phyloP scores from a whole-genome alignment of 2,797 vertebrate genomes.

The Hypotaenidia okinawae region DNA sequence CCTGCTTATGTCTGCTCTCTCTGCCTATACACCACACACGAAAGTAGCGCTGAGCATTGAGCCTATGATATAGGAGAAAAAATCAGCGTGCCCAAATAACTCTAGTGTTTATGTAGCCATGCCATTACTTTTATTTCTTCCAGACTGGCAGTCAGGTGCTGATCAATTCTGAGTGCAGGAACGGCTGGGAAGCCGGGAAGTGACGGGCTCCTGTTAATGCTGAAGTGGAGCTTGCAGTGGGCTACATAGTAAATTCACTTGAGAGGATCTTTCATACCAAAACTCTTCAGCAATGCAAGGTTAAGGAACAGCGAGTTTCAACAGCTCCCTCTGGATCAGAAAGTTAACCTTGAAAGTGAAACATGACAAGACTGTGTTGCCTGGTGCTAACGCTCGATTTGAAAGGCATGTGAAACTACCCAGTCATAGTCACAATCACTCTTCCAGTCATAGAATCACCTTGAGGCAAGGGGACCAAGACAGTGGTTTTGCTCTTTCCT shows the following conservation, averaged over 20 bases:
- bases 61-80: not conserved
- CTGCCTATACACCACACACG: rapidly evolving
- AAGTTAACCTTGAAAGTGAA: not conserved
- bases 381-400: not conserved
- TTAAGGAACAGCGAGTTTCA: not conserved
- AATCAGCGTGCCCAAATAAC: not conserved
- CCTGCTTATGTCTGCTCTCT: not conserved
- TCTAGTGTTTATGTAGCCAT: not conserved
- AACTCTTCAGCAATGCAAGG: not conserved
- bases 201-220: not conserved
- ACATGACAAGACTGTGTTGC: not conserved
- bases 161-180: not conserved
- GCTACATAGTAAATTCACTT: not conserved
- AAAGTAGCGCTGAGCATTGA: not conserved
- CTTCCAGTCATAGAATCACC: not conserved
- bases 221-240: not conserved
- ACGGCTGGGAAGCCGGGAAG: not conserved
- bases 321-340: not conserved
- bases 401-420: not conserved
- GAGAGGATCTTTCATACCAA: not conserved
- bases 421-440: rapidly evolving
- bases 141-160: not conserved
- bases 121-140: not conserved
- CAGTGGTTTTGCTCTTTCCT: not conserved
- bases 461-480: not conserved